Base-by-base conservation (phyloP, 2,888 invertebrate genomes). In the Amblyjoppa proteus region DNA sequence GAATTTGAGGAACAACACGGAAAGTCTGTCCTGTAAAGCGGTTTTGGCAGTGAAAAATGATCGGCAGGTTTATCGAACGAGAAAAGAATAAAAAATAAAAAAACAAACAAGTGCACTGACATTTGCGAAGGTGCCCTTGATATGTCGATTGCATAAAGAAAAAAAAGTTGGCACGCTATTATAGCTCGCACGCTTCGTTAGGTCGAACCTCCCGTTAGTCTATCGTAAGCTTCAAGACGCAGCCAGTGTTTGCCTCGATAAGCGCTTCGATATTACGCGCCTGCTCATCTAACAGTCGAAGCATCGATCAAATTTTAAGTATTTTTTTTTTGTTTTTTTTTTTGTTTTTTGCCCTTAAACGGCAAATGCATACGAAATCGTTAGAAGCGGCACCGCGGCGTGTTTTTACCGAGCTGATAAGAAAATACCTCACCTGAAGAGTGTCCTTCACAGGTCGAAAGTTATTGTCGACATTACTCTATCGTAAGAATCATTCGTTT, bases 121-220 rank as follows among this genome's bases (percentile, higher is more conserved):
- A 71, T 85, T 82, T 53, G 75, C 70, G 66, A 80, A 85, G 85
- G 85, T 85, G 85, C 70, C 85, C 82, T 85, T 85, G 85, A 66
- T 41, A 31, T 34, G 70, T 69, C 28, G 53, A 16, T 25, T 66
- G 71, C 85, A 66, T 71, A 41, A 41, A 20, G 20, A 20, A 20
- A 82, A 82, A 85, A 85, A 79, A 82, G 82, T 82, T 85, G 85
- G 85, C 85, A 81, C 51, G 20, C 66, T 71, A 68, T 79, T 61
- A 58, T 20, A 53, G 7, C 74, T 31, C 28, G 38, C 51, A 58
- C 71, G 34, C 73, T 84, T 81, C 53, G 38, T 69, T 53, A 49
- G 73, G 9, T 51, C 76, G 68, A 79, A 64, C 70, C 34, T 61
- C 49, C 28, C 53, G 58, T 73, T 64, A 25, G 58, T 41, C 34